Base-by-base conservation (phyloP, 2,888 invertebrate species). In the Merodon equestris region DNA sequence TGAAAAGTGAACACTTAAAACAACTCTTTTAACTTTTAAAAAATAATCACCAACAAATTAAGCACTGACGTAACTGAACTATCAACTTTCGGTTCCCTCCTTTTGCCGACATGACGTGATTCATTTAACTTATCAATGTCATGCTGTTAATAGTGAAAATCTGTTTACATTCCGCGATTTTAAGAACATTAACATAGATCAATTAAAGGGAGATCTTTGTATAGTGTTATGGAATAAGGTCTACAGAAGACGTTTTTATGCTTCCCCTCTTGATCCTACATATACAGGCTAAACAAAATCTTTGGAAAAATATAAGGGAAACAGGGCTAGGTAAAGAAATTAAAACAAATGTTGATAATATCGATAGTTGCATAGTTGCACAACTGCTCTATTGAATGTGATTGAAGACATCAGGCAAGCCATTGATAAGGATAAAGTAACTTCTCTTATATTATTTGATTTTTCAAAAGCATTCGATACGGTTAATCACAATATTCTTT, bases 201-300 rank as follows among this genome's bases (percentile, higher is more conserved):
- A 15, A n/a, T 34, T 57, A 15, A 38, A 57, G 18, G 34, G 45
- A 9, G 42, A 56, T n/a, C 27, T 56, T 36, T 15, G 10, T 14
- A n/a, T 12, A 12, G 19, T 36, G 7, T n/a, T 47, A 47, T 58
- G 50, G 61, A 42, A 36, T 61, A 3, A 42, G 1, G 40, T 61
- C 4, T 61, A 61, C 15, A 48, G 4, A 38, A 10, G 45, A 10
- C 10, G 5, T 36, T 58, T 27, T 9, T 40, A 13, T 18, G 19
- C 10, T 9, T 13, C 51, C 1, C 38, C 48, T 18, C 13, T 58
- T 1, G 47, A 58, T 36, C 58, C 47, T 9, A 36, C 58, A n/a
- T n/a, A n/a, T n/a, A 9, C 58, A 36, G 38, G 18, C 47, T 13
- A 34, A 45, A 17, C 17, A 48, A 0, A 38, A 36, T 9, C 36